Percentiles rank a stretch among this genome's conserved stretches.
Evolutionary conservation across 1,140 invertebrate species (phyloP).

Genomic region (Scaptomyza pallida): DNA sequence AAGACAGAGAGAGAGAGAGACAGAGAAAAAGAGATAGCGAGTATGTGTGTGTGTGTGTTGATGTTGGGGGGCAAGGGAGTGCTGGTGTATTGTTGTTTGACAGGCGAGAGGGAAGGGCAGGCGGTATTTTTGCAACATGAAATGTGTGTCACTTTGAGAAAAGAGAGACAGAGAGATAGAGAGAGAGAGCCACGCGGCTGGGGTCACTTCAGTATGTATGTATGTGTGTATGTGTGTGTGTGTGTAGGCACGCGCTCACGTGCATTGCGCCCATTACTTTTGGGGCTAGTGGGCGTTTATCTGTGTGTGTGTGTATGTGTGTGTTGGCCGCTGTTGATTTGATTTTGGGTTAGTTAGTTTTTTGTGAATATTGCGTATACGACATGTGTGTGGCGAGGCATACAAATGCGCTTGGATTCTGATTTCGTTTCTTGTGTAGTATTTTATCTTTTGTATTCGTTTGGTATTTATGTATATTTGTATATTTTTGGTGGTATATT

Average conservation of each 20-base stretch:
- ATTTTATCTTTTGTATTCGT: conserved; percentile 15
- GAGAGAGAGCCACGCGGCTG: conserved; percentile 60
- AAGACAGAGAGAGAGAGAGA: conserved; percentile 6
- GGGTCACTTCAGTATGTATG: conserved; percentile 38
- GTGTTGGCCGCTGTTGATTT: conserved; percentile 47
- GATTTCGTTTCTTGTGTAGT: conserved; percentile 67
- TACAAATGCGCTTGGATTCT: conserved; percentile 79
- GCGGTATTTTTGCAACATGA: conserved; percentile 58
- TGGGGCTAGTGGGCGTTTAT: conserved; percentile 12
- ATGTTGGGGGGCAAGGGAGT: conserved; percentile 2
- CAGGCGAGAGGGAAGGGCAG: conserved; percentile 8
- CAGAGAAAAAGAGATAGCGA: conserved; percentile 8
- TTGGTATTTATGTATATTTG: conserved; percentile 41
- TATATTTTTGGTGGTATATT: conserved; percentile 52
- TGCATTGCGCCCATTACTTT: conserved; percentile 25
- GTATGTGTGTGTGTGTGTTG: conserved; percentile 14
- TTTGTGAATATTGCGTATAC: conserved; percentile 50
- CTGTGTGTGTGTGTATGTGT: conserved; percentile 36
- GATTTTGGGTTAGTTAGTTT: conserved; percentile 28
- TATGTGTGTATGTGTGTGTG: conserved; percentile 22
- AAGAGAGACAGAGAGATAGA: conserved; percentile 13
- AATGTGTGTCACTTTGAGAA: conserved; percentile 67
- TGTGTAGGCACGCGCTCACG: conserved; percentile 31
- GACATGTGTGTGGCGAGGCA: conserved; percentile 62
- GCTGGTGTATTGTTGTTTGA: not conserved